Evolutionary conservation across 2,113 vertebrate species (phyloP), one percentile per base, ranked within the genome.

Genomic region (Girardinichthys multiradiatus): DNA sequence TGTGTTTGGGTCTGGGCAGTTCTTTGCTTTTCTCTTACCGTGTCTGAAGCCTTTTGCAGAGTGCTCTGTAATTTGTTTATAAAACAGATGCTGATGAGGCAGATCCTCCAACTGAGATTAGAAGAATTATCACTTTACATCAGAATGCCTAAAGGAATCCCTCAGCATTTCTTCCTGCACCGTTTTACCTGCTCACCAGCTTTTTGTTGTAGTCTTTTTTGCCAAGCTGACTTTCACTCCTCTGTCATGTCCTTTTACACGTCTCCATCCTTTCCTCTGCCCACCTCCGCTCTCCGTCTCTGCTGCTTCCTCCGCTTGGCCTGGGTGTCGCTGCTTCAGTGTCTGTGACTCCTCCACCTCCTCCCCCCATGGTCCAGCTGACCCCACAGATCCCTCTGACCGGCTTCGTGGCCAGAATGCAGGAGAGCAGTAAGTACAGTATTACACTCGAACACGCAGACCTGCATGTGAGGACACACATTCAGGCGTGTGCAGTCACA

Each of bases 301-400:
- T 59, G 59, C 87, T 45, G 74, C 85, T 74, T 57, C 51, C 27
- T 76, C 39, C 37, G 62, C 71, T 37, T 63, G 74, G 33, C 76
- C 58, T 92, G 87, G 94, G 85, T 93, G 88, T 95, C 90, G 94
- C 80, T 73, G 91, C 94, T 91, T 94, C 95, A 99, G 98, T 99
- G 94, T 96, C 97, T 94, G 94, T 98, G 92, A 96, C 96, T 93
- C 97, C 97, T 76, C 98, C 98, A 74, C 98, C 97, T 85, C 98
- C 97, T 92, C 96, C 98, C 94, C 97, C 98, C 85, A 95, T 98
- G 96, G 97, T 96, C 90, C 98, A 99, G 91, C 96, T 99, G 95
- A 99, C 98, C 93, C 97, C 98, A 94, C 98, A 99, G 97, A 99
- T 99, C 93, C 98, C 97, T 92, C 96, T 99, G 94, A 99, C 97